phyloP scores from a whole-genome alignment of 1,140 invertebrate species.

The Aplysia californica region DNA sequence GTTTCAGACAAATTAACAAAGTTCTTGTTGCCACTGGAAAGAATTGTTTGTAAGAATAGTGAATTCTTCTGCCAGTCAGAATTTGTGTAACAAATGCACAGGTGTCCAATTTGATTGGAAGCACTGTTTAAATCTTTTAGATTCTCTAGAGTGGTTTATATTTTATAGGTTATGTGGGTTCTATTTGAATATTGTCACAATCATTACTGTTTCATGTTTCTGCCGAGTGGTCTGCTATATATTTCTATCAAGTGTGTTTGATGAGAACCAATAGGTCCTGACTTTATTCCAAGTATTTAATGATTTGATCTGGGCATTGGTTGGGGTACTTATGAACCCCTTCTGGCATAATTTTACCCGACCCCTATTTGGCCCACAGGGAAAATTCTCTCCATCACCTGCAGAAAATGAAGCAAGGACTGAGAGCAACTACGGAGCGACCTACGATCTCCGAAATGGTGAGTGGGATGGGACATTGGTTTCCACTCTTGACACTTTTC shows the following conservation, averaged over 20 bases:
- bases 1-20: background rate
- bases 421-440: slow-evolving; percentile 64
- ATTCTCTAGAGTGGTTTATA: no score
- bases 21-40: background rate
- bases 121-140: background rate
- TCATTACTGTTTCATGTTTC: no score
- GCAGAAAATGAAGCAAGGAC: slow-evolving; percentile 64
- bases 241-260: background rate
- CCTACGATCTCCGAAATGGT: slow-evolving; percentile 80
- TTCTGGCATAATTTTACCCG: background rate
- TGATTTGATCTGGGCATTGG: background rate
- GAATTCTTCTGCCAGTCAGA: background rate
- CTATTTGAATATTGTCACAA: no score
- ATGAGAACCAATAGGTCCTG: background rate
- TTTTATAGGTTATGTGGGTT: no score
- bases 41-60: background rate
- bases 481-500: background rate
- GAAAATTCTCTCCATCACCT: slow-evolving; percentile 91
- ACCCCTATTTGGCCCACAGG: slow-evolving; percentile 45
- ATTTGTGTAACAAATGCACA: background rate
- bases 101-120: background rate
- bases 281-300: background rate
- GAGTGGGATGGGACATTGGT: slow-evolving; percentile 29
- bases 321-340: background rate
- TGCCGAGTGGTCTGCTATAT: no score